Evolutionary conservation across 2,797 vertebrate species (phyloP).

Genomic region (Poecilia picta): DNA sequence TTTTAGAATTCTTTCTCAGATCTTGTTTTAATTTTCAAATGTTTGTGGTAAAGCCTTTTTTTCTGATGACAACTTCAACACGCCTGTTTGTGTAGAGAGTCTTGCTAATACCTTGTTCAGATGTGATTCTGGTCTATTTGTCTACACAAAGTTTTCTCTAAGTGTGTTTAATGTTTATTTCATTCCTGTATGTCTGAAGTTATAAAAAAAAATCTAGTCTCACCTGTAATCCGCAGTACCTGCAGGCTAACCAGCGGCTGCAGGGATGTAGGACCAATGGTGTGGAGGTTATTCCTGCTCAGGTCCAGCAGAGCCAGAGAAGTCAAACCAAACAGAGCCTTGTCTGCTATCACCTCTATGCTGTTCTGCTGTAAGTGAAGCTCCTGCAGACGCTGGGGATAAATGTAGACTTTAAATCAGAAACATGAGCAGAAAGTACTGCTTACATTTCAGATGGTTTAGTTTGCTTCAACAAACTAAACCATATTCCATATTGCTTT

Average conservation of each 20-base stretch:
- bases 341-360: slow-evolving; percentile 85
- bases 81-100: too few relatives aligned
- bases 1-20: too few relatives aligned
- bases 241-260: slow-evolving; percentile 89
- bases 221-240: slow-evolving; percentile 90
- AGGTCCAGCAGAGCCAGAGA: slow-evolving; percentile 91
- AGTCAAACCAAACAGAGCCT: slow-evolving; percentile 86
- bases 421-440: background rate
- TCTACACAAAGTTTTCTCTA: background rate
- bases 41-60: too few relatives aligned
- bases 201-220: slow-evolving; percentile 25
- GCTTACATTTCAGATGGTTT: background rate
- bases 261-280: slow-evolving; percentile 83
- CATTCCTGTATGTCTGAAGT: background rate
- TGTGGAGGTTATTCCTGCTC: slow-evolving; percentile 88
- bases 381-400: slow-evolving; percentile 88
- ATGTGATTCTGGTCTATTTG: too few relatives aligned
- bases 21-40: too few relatives aligned
- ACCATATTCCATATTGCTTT: background rate
- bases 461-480: background rate
- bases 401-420: background rate
- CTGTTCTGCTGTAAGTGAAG: slow-evolving; percentile 91
- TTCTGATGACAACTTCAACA: too few relatives aligned
- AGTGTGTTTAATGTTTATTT: background rate
- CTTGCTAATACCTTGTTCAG: background rate